Base-by-base conservation (phyloP, 2,113 vertebrate species). In the Platanista minor region DNA sequence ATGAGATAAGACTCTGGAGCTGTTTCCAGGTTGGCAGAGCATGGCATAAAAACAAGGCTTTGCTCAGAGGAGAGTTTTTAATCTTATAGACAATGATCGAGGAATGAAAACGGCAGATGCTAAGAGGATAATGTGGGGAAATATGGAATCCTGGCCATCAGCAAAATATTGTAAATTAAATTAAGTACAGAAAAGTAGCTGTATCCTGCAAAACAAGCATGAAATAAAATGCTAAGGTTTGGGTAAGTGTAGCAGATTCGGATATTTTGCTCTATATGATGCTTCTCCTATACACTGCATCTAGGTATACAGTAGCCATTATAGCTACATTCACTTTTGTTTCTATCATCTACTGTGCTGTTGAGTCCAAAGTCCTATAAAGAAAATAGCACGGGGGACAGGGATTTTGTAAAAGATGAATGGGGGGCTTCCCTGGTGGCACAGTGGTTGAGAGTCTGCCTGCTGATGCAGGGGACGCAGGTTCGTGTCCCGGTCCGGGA, bases 151-250 rank as follows among this genome's bases (percentile, higher is more conserved):
- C 69, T 94, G 77, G 20, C 33, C 87, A 90, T 67, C 93, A 97
- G 85, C 72, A 98, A 98, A 95, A 98, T 92, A 92, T 43, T 72
- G 18, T 83, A 97, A 97, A 98, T 98, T 97, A 97, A 97, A 98
- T 98, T 96, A 97, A 97, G 29, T 86, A 33, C 36, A 87, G 59
- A 87, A 96, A 67, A 95, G 84, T 94, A 97, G 78, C 85, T 94
- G 12, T 5, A 67, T 97, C n/a, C 94, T 97, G 90, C 83, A 98
- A 98, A 98, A 96, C 43, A 97, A 82, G 91, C 14, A 87, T n/a
- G 49, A 95, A 5, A 96, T 64, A 94, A 95, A 74, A 97, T 83
- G 91, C 21, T 90, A 85, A 23, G n/a, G 59, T 62, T 67, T 89
- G 87, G 62, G 83, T 57, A 67, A 49, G 80, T 12, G 54, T 67